Evolutionary conservation across 2,888 invertebrate species (phyloP).

Genomic region (Rhyacophila evoluta): DNA sequence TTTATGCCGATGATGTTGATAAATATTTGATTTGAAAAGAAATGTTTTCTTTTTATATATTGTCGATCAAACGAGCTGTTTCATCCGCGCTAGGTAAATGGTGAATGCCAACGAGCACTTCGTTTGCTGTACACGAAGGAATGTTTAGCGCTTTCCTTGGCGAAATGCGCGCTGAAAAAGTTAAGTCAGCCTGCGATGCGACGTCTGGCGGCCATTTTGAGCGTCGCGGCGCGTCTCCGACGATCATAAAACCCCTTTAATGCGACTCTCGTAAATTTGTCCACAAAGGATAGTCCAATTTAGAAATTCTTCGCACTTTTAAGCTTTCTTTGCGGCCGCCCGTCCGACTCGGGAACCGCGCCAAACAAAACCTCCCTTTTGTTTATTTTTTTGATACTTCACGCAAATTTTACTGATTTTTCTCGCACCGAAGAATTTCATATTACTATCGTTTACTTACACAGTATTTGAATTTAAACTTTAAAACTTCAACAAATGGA

Average conservation of each 20-base stretch:
- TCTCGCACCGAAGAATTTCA: not conserved
- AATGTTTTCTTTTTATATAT: not conserved
- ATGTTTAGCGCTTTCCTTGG: not conserved
- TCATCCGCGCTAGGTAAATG: no score
- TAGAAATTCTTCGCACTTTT: slow-evolving; percentile 24
- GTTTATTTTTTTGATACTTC: not conserved
- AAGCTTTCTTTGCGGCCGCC: not conserved
- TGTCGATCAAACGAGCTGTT: no score
- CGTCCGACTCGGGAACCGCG: not conserved
- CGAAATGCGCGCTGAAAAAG: not conserved
- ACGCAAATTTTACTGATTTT: not conserved
- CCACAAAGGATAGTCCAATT: slow-evolving; percentile 22
- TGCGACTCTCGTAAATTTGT: slow-evolving; percentile 13
- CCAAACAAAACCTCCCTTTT: not conserved
- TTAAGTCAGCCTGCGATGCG: not conserved
- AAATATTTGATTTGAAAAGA: no score
- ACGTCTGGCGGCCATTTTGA: slow-evolving; percentile 14
- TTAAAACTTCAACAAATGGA: no score
- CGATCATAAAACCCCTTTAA: slow-evolving; percentile 8
- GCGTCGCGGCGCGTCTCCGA: slow-evolving; percentile 3
- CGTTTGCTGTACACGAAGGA: not conserved
- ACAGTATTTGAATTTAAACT: no score
- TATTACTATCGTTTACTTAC: no score
- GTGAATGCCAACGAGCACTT: not conserved
- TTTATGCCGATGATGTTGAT: no score